Evolutionary conservation across 2,797 vertebrate species (phyloP), one percentile per base, ranked within the genome.

Genomic region (Orestias chungarensis): DNA sequence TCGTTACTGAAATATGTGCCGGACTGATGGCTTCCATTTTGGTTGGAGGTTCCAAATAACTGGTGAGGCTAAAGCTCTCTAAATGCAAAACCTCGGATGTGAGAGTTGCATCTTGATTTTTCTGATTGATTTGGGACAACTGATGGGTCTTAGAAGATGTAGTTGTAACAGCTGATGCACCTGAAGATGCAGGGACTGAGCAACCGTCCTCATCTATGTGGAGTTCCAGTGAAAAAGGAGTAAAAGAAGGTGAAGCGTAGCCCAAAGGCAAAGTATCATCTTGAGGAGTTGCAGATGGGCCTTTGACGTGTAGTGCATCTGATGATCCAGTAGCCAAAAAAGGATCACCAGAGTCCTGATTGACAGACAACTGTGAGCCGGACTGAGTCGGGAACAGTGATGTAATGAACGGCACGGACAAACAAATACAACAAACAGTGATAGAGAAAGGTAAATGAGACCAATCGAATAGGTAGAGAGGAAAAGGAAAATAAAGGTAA

Each of bases 291-390:
- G 80, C 38, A 55, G 83, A 68, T 12, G 71, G 70, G 70, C 64
- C 0, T 0, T 66, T 42, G 49, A 61, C 52, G 43, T 57, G 12
- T 64, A 76, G 74, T 42, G 79, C 49, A 68, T 68, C 29, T 9
- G 80, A 38, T 67, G 80, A 82, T 78, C 43, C 68, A 55, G 70
- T 23, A 31, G 43, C 33, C 17, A 72, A n/a, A 29, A 67, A 74
- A 52, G 68, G 7, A 14, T 92, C 91, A 55, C 59, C 72, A 25
- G 87, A 81, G 50, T 95, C 95, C 85, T 93, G 93, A 89, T 90
- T 93, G 86, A 95, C 76, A 80, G 93, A 94, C 78, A 93, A 81
- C 81, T 95, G 94, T 85, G 96, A 95, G 87, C 91, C 95, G 71
- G 96, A 96, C 97, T 98, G 91, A 86, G 79, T 73, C n/a, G 31